Conservation (phyloP, 1,140 invertebrate species). For the Nebria ingens region DNA sequence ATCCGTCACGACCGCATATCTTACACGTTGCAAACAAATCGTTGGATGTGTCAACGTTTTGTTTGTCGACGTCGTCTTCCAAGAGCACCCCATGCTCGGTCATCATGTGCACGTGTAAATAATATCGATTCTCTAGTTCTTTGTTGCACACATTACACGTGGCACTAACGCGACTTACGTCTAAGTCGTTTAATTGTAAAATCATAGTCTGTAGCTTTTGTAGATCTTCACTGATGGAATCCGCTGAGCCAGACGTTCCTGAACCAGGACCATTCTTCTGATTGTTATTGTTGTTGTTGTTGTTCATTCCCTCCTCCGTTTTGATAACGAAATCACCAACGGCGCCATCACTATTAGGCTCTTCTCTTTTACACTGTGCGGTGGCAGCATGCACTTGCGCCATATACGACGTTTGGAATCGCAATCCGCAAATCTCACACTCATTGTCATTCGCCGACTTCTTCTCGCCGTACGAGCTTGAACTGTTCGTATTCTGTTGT, state of each 20-base stretch:
- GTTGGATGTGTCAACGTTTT: conserved; percentile 19
- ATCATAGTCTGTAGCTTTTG: conserved; percentile 88
- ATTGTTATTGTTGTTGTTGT: conserved; percentile 32
- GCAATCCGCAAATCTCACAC: conserved; percentile 33
- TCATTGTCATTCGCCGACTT: conserved; percentile 33
- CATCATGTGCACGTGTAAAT: conserved; percentile 47
- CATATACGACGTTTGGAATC: conserved; percentile 35
- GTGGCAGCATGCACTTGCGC: conserved; percentile 37
- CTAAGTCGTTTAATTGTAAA: conserved; percentile 71
- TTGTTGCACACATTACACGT: conserved; percentile 48
- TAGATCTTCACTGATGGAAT: conserved; percentile 64
- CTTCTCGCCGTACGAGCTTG: conserved; percentile 19
- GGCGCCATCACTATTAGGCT: conserved; percentile 19
- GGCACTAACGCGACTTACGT: conserved; percentile 39
- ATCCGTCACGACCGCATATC: conserved; percentile 45
- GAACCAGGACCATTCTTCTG: conserved; percentile 30
- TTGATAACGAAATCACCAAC: conserved; percentile 33
- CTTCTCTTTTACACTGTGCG: conserved; percentile 27
- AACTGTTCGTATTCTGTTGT: conserved; percentile 20
- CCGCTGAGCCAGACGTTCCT: conserved; percentile 27
- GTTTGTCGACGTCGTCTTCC: conserved; percentile 23
- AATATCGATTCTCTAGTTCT: conserved; percentile 48
- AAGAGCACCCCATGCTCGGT: conserved; percentile 43
- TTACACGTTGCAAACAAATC: conserved; percentile 38
- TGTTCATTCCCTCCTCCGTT: conserved; percentile 30